Base-by-base conservation (phyloP, 2,797 vertebrate genomes). In the Gallinago solitaria region DNA sequence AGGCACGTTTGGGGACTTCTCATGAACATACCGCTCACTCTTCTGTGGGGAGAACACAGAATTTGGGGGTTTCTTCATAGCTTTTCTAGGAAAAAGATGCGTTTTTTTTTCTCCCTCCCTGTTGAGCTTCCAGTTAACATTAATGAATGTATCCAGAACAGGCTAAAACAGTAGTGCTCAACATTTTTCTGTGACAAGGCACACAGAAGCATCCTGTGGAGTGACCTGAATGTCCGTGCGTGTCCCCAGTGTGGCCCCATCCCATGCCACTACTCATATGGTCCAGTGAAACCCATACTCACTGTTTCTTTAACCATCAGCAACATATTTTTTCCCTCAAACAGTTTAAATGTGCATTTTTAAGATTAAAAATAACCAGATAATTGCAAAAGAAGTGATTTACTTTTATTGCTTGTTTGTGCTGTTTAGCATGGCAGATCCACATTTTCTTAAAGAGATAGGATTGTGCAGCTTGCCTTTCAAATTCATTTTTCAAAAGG, bases 1-100 rank as follows among this genome's bases (percentile, higher is more conserved):
- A 93, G 87, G 95, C 91, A 61, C 82, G 3, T 94, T n/a, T 80
- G 33, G 81, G 89, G 89, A 80, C 81, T 86, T 87, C 47, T 83
- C 30, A 20, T 47, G 68, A 84, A 32, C 15, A 89, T 92, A 56
- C 6, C 0, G 1, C 50, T 85, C 33, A 32, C 32, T 67, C 33
- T 89, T 45, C 48, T 47, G 13, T 53, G 30, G 61, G 50, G 61
- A 81, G 43, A 92, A 57, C 23, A 43, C 41, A 68, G 87, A 63
- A 59, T 85, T 54, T 43, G 9, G 37, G 32, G 27, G 3, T 57
- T 74, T 87, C 39, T 94, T 77, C 37, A 15, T 23, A 24, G 23
- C 16, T 92, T 89, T 88, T 89, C 27, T 75, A 68, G 33, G 37
- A 89, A 82, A 79, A 0, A 1, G 53, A 67, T 51, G 30, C 2